Evolutionary conservation across 2,888 invertebrate genomes (phyloP), one percentile per base, ranked within the genome.

Genomic region (Trichacis sp.): DNA sequence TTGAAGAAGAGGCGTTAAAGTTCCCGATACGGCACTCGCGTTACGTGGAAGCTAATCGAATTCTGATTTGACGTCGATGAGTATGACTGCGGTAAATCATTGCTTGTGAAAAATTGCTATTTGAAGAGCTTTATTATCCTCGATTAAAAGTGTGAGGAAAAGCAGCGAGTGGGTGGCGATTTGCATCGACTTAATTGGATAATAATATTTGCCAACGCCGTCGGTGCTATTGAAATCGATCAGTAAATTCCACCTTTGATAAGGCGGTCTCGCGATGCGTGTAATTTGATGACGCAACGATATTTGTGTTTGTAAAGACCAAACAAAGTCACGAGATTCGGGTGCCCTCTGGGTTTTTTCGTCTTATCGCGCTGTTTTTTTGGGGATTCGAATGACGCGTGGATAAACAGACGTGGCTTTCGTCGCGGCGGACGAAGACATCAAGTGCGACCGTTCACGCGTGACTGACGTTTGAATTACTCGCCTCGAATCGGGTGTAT

Each of bases 381-480:
- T 8, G 24, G 24, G 24, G 24, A 24, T 24, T 5, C 24, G 8
- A 24, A 24, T 24, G 33, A 2, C 36, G 40, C 40, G 40, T 40
- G 40, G 14, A 40, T 40, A 40, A 40, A 40, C 40, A 40, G 15
- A 9, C 4, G 29, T 9, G 11, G 33, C 2, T n/a, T 40, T 4
- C 40, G 40, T 40, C 40, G 14, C 14, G 14, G 24, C 46, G 24
- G 46, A 46, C 46, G 64, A 69, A 69, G 66, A 70, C 68, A 68
- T 70, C 68, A 63, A 46, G 59, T 50, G 69, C 68, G 73, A 69
- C 71, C 75, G 68, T 73, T 77, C 75, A 73, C 73, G 77, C 76
- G 76, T 78, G 80, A 79, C 76, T 76, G 76, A 79, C 74, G 79
- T 75, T 75, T 74, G 77, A 78, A 79, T 77, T 72, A 76, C 65